Percentiles rank a stretch among this genome's conserved stretches.
Evolutionary conservation across 1,140 invertebrate species (phyloP).

Genomic region (Drosophila tropicalis): DNA sequence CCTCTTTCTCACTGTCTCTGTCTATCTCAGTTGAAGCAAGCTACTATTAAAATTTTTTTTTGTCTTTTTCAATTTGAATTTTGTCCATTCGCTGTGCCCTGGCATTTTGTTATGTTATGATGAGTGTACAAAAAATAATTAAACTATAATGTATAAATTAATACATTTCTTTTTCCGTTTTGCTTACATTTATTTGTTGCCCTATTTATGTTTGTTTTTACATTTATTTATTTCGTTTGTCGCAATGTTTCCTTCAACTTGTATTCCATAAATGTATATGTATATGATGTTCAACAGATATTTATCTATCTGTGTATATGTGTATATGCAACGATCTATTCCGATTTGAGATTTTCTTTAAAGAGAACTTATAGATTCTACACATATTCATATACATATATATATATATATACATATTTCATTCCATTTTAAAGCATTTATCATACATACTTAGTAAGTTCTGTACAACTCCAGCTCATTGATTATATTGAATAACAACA

Average conservation of each 20-base stretch:
- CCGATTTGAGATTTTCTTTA: no score
- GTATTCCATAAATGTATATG: neutral
- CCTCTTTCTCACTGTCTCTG: neutral
- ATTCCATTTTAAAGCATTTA: neutral
- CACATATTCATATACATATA: neutral
- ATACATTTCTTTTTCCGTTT: neutral
- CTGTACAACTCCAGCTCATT: neutral
- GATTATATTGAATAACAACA: neutral
- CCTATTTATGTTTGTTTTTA: neutral
- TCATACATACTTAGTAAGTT: slow-evolving; percentile 2
- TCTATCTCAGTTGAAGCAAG: neutral
- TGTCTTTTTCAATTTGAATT: neutral
- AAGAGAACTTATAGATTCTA: no score
- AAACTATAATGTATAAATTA: slow-evolving; percentile 7
- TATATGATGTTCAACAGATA: neutral
- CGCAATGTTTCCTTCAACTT: neutral
- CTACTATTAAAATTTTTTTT: neutral
- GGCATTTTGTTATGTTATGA: no score
- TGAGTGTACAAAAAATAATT: neutral
- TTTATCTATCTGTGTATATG: slow-evolving; percentile 2
- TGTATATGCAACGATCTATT: no score
- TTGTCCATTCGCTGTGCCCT: neutral
- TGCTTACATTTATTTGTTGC: neutral
- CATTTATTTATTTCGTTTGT: neutral
- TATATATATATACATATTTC: neutral